Percentiles rank a stretch among this genome's conserved stretches.
phyloP scores from a whole-genome alignment of 2,113 vertebrate species.

The Stercorarius parasiticus region DNA sequence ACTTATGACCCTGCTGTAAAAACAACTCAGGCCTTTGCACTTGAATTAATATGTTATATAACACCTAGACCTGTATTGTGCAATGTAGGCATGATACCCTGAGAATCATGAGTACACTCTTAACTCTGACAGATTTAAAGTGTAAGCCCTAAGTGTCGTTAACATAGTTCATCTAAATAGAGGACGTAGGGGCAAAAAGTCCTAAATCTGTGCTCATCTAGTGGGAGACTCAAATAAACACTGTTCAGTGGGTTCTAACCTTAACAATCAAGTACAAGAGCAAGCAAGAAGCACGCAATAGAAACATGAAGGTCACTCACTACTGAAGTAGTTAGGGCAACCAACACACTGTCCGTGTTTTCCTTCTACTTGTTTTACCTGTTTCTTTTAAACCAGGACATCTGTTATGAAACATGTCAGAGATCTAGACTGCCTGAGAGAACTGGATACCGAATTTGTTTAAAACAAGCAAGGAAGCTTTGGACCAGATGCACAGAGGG shows the following conservation, averaged over 20 bases:
- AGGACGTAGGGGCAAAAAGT: background rate
- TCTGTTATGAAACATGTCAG: background rate
- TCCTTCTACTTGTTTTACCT: background rate
- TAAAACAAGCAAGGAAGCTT: background rate
- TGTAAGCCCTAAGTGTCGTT: background rate
- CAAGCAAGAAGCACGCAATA: background rate
- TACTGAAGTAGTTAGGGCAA: background rate
- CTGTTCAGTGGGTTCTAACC: background rate
- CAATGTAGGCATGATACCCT: background rate
- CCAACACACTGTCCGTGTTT: background rate
- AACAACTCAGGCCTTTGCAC: slow-evolving; percentile 25
- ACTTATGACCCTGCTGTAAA: background rate
- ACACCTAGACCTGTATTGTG: background rate
- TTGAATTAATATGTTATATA: background rate
- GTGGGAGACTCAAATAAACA: background rate
- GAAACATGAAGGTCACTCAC: background rate
- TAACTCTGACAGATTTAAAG: background rate
- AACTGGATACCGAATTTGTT: background rate
- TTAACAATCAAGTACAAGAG: background rate
- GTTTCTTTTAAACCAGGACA: background rate
- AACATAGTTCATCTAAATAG: background rate
- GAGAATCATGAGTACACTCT: background rate
- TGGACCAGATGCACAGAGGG: background rate
- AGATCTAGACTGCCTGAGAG: background rate
- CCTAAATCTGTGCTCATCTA: background rate